Evolutionary conservation across 2,888 invertebrate genomes (phyloP).

Genomic region (Theodoxus fluviatilis): DNA sequence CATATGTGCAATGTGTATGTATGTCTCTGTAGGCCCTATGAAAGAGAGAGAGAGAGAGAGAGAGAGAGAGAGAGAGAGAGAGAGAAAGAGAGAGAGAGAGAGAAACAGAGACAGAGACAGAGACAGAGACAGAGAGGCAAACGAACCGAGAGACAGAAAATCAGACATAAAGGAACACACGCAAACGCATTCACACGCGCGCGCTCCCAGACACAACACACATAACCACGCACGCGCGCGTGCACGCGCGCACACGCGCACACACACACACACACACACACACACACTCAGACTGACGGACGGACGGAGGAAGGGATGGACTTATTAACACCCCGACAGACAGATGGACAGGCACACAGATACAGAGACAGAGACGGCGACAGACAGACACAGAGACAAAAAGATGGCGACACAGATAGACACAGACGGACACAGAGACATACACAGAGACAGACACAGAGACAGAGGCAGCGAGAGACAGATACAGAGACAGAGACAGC

Average conservation of each 20-base stretch:
- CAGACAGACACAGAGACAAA: not conserved
- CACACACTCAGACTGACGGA: not conserved
- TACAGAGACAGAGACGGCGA: not conserved
- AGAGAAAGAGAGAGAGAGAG: not conserved
- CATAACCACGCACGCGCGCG: not conserved
- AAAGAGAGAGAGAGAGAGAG: constrained; percentile 9
- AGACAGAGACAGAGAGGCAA: not conserved
- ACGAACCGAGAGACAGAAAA: not conserved
- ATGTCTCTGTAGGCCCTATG: not conserved
- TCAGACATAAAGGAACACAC: not conserved
- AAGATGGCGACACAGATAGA: constrained; percentile 5
- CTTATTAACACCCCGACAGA: not conserved
- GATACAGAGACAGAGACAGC: not conserved
- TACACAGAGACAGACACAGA: not conserved
- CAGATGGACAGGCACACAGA: not conserved
- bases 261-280: constrained; percentile 9
- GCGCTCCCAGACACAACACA: not conserved
- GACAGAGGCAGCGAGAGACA: not conserved
- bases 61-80: not conserved
- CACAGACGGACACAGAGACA: constrained; percentile 6
- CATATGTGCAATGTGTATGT: no score
- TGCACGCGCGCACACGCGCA: not conserved
- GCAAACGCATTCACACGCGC: not conserved
- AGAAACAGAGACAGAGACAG: constrained; percentile 1
- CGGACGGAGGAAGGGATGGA: not conserved